Conservation (phyloP, 2,113 vertebrate species). For the Abramis brama region DNA sequence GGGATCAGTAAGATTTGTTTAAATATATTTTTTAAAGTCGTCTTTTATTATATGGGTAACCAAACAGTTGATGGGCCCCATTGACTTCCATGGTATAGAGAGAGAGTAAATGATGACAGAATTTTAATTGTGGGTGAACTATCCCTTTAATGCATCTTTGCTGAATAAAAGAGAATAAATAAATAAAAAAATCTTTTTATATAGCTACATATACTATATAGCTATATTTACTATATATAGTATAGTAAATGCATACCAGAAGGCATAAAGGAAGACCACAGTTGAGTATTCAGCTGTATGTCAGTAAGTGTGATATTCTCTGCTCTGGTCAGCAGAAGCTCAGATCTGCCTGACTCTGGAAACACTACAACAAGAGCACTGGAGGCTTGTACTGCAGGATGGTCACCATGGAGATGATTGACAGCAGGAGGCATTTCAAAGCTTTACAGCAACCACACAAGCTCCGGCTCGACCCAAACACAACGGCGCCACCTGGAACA, state of each 20-base stretch:
- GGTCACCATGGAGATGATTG: slow-evolving; percentile 37
- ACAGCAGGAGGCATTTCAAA: slow-evolving; percentile 68
- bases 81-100: too few relatives aligned
- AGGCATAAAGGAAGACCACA: slow-evolving; percentile 1
- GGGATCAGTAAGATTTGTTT: neutral
- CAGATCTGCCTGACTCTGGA: neutral
- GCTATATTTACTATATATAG: too few relatives aligned
- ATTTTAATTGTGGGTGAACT: too few relatives aligned
- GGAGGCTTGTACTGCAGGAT: slow-evolving; percentile 7
- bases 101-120: too few relatives aligned
- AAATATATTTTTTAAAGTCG: neutral
- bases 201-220: too few relatives aligned
- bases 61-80: too few relatives aligned
- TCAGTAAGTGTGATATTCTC: slow-evolving; percentile 19
- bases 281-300: slow-evolving; percentile 11
- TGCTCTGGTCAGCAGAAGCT: slow-evolving; percentile 24
- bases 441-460: slow-evolving; percentile 92
- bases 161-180: too few relatives aligned
- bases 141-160: too few relatives aligned
- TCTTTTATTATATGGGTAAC: too few relatives aligned
- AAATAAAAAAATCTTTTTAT: too few relatives aligned
- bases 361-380: slow-evolving; percentile 17
- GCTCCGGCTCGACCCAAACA: slow-evolving; percentile 95
- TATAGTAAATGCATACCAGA: slow-evolving; percentile 14
- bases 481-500: slow-evolving; percentile 87